phyloP scores from a whole-genome alignment of 2,113 vertebrate species.

The Saguinus midas region DNA sequence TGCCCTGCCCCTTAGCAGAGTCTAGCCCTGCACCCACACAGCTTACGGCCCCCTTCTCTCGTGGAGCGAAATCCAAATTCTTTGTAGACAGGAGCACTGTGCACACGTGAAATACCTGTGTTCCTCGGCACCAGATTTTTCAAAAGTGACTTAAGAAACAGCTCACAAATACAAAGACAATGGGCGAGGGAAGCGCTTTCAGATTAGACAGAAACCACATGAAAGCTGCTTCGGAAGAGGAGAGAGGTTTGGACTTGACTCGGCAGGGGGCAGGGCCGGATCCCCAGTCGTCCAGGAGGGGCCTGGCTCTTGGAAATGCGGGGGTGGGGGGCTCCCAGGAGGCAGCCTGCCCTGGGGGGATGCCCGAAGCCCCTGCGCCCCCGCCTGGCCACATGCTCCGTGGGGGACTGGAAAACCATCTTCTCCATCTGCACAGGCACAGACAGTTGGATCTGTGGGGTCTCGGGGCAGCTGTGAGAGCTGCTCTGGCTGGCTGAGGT shows the following conservation, averaged over 20 bases:
- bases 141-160: conserved; percentile 36
- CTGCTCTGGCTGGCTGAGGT: not conserved
- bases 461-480: too few species aligned
- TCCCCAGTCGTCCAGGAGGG: not conserved
- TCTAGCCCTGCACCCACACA: not conserved
- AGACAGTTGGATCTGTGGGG: accelerated
- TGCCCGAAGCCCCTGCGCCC: accelerated
- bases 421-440: accelerated
- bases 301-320: not conserved
- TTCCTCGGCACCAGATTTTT: not conserved
- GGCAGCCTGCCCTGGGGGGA: not conserved
- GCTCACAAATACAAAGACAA: not conserved
- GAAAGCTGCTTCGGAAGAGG: conserved; percentile 50
- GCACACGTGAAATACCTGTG: not conserved
- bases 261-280: not conserved
- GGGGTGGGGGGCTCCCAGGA: not conserved
- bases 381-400: not conserved
- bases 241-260: conserved; percentile 59
- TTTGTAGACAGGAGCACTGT: not conserved
- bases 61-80: not conserved
- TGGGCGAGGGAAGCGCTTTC: conserved; percentile 33
- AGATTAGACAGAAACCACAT: conserved; percentile 67
- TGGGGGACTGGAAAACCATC: not conserved
- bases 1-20: not conserved
- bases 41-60: accelerated